phyloP scores from a whole-genome alignment of 2,797 vertebrate genomes.

The Lophura swinhoii region DNA sequence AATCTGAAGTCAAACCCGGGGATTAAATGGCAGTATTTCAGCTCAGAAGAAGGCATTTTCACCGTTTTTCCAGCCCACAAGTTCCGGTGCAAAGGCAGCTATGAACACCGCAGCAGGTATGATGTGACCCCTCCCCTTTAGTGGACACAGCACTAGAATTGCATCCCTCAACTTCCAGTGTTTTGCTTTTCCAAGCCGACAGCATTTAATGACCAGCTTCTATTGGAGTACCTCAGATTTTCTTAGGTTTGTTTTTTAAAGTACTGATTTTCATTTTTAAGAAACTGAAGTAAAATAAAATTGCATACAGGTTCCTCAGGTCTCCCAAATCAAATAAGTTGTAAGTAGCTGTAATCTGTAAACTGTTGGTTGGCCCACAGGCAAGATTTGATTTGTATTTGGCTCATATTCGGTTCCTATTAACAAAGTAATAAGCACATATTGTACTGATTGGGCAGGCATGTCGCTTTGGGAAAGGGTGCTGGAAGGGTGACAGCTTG shows the following conservation, averaged over 20 bases:
- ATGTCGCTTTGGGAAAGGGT: background rate
- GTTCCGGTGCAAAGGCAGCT: constrained; percentile 95
- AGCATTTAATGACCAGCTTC: background rate
- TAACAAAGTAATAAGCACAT: background rate
- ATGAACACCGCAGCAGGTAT: constrained; percentile 97
- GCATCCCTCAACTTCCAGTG: background rate
- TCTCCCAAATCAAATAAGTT: background rate
- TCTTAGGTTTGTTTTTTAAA: background rate
- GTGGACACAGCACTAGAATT: rapidly evolving
- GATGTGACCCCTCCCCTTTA: background rate
- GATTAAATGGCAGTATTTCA: constrained; percentile 99
- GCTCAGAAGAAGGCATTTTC: constrained; percentile 98
- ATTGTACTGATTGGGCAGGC: background rate
- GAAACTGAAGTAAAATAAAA: background rate
- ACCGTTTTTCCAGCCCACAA: constrained; percentile 98
- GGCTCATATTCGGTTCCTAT: background rate
- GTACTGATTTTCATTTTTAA: background rate
- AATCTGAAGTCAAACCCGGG: constrained; percentile 99
- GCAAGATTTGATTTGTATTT: background rate
- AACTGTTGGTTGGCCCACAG: background rate
- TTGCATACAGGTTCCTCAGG: background rate
- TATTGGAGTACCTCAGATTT: background rate
- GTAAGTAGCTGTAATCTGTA: background rate
- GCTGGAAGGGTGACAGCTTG: background rate
- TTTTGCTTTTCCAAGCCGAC: background rate